Evolutionary conservation across 2,113 vertebrate genomes (phyloP).

Genomic region (Grus americana): DNA sequence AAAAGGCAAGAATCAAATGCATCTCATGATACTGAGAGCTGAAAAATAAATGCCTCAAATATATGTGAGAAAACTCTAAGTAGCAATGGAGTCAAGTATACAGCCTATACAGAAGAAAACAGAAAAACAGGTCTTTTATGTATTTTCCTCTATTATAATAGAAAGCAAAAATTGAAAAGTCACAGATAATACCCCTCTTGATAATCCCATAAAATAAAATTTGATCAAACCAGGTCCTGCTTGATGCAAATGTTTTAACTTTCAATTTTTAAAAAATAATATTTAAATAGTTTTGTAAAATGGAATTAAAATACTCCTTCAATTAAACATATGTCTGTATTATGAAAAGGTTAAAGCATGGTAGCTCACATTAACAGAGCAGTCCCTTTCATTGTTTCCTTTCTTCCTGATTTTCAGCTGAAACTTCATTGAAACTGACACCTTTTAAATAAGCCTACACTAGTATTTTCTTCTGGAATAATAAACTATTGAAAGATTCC

Average conservation of each 20-base stretch:
- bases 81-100: not conserved
- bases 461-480: not conserved
- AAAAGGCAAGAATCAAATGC: not conserved
- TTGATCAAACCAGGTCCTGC: not conserved
- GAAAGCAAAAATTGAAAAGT: not conserved
- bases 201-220: not conserved
- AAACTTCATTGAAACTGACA: not conserved
- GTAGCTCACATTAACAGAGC: not conserved
- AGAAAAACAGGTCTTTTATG: not conserved
- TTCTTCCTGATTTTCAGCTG: not conserved
- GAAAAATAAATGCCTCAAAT: not conserved
- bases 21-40: not conserved
- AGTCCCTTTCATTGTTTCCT: not conserved
- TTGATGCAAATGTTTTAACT: not conserved
- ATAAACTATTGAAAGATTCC: not conserved
- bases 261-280: not conserved
- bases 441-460: not conserved
- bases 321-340: not conserved
- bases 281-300: not conserved
- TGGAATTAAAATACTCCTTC: not conserved
- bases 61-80: not conserved
- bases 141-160: not conserved
- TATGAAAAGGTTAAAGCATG: not conserved
- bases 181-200: not conserved
- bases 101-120: not conserved